Evolutionary conservation across 2,797 vertebrate genomes (phyloP).

Genomic region (Microctenopoma lineatum): DNA sequence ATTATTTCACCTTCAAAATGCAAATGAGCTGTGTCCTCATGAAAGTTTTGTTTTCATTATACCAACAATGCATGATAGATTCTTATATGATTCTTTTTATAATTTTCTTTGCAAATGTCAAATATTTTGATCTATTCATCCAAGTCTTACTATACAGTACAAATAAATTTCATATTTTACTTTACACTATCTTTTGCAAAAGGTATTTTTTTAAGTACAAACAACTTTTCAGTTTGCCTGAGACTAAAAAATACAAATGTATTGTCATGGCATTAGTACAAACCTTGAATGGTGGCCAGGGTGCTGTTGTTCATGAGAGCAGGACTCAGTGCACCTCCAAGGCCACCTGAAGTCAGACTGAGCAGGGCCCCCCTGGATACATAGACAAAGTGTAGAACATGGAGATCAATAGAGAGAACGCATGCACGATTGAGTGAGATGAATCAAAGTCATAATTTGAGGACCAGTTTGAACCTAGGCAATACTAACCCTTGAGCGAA

Average conservation of each 20-base stretch:
- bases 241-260: constrained; percentile 1
- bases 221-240: too few relatives aligned
- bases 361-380: constrained; percentile 93
- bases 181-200: too few relatives aligned
- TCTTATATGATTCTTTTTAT: too few relatives aligned
- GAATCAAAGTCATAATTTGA: neutral
- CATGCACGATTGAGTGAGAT: neutral
- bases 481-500: constrained; percentile 92
- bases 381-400: constrained; percentile 35
- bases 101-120: too few relatives aligned
- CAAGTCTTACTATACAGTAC: too few relatives aligned
- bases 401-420: constrained; percentile 7
- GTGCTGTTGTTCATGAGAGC: constrained; percentile 98
- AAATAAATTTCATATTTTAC: too few relatives aligned
- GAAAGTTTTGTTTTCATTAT: constrained; percentile 11
- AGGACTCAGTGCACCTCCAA: constrained; percentile 92
- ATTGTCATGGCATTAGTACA: constrained; percentile 55
- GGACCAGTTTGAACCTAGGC: neutral
- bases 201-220: too few relatives aligned
- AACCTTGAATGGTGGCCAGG: constrained; percentile 98
- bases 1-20: constrained; percentile 18
- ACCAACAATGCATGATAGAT: constrained; percentile 8
- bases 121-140: neutral
- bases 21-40: constrained; percentile 14
- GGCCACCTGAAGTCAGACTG: constrained; percentile 92